These are phyloP conservation scores for Dicentrarchus labrax DNA, from an alignment of 2,113 vertebrate genomes.

Conservation along the genomic window DNA sequence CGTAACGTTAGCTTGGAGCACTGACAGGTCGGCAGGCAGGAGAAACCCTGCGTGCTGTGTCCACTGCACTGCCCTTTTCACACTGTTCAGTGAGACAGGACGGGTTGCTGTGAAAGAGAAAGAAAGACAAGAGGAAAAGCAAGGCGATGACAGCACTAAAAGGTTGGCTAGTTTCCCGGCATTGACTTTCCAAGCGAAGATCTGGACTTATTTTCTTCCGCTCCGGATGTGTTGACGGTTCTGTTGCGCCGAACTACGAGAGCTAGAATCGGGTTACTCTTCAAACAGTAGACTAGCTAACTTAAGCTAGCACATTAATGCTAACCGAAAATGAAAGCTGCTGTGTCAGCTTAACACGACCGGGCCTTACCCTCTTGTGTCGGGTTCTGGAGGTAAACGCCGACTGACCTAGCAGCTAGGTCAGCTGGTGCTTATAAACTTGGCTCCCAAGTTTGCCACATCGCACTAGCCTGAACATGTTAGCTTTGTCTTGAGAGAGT, in stretches of 20 bases:
- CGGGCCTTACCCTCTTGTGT: slow-evolving; percentile 44
- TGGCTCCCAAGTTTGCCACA: slow-evolving; percentile 32
- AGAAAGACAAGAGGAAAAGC: slow-evolving; percentile 40
- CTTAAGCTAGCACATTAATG: slow-evolving; percentile 67
- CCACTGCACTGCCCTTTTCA: slow-evolving; percentile 73
- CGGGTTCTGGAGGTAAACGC: slow-evolving; percentile 23
- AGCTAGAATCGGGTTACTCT: slow-evolving; percentile 34
- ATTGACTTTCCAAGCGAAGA: not conserved
- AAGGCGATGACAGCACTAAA: slow-evolving; percentile 68
- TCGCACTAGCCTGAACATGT: slow-evolving; percentile 12
- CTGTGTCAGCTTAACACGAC: slow-evolving; percentile 66
- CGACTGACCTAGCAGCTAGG: not conserved
- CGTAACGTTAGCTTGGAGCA: slow-evolving; percentile 57
- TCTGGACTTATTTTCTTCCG: not conserved
- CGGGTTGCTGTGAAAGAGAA: slow-evolving; percentile 46
- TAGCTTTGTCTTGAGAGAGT: slow-evolving; percentile 26
- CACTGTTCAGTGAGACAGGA: slow-evolving; percentile 60
- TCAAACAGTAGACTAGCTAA: slow-evolving; percentile 64
- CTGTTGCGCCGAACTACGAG: not conserved
- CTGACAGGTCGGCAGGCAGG: slow-evolving; percentile 61
- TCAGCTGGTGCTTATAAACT: slow-evolving; percentile 8
- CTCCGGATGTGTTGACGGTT: not conserved
- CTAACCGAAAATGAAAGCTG: slow-evolving; percentile 79
- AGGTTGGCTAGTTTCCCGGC: slow-evolving; percentile 58
- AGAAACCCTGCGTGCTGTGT: slow-evolving; percentile 61